Conservation (phyloP, 2,113 vertebrate species). For the Macaca fascicularis region T2T-MFA8v1.1 NC_088386.1:76655501-76656000, state of each 20-base stretch:
- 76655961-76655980: background rate
- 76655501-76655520: background rate
- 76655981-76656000: background rate
- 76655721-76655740: background rate
- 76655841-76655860: background rate
- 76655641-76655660: background rate
- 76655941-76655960: slow-evolving; percentile 37
- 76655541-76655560: background rate
- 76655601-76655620: background rate
- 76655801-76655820: background rate
- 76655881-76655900: background rate
- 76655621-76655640: background rate
- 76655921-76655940: background rate
- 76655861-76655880: background rate
- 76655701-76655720: background rate
- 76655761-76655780: slow-evolving; percentile 25
- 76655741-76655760: background rate
- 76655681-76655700: background rate
- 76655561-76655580: background rate
- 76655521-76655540: background rate
- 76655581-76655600: background rate
- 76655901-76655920: background rate
- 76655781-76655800: background rate
- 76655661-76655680: background rate
- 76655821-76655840: background rate